Conservation (phyloP, 1,140 invertebrate species). For the Ditylenchus dipsaci region DNA sequence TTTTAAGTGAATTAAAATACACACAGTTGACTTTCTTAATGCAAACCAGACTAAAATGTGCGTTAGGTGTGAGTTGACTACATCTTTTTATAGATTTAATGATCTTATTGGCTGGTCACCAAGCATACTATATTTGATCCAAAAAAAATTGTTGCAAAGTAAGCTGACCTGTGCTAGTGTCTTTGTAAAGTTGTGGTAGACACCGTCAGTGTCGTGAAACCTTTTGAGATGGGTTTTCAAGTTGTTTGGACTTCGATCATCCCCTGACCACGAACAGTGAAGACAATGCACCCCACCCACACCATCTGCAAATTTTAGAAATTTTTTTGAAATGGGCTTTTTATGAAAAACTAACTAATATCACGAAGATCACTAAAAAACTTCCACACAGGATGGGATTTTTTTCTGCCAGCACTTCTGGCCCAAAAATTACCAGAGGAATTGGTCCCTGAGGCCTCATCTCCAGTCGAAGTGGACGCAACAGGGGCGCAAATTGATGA, state of each 20-base stretch:
- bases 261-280: conserved; percentile 42
- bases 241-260: conserved; percentile 48
- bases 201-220: conserved; percentile 44
- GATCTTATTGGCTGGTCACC: too few species aligned
- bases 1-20: too few species aligned
- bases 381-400: conserved; percentile 41
- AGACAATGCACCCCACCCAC: conserved; percentile 38
- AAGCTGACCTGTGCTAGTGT: conserved; percentile 37
- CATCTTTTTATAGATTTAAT: too few species aligned
- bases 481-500: background rate
- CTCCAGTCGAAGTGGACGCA: background rate
- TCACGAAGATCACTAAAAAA: conserved; percentile 40
- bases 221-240: conserved; percentile 48
- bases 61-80: too few species aligned
- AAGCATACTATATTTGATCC: too few species aligned
- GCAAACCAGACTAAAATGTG: too few species aligned
- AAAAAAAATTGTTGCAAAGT: too few species aligned
- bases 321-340: background rate
- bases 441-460: background rate
- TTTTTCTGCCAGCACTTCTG: conserved; percentile 45
- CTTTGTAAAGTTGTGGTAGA: conserved; percentile 45
- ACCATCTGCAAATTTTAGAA: conserved; percentile 33
- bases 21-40: too few species aligned
- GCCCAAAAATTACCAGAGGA: conserved; percentile 1
- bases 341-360: conserved; percentile 35